A percentile compares a stretch with the other conserved stretches of the same genome.
These are phyloP conservation scores for Paramormyrops hopkinsi DNA, from an alignment of 2,797 vertebrate genomes.

Conservation along the genomic window DNA sequence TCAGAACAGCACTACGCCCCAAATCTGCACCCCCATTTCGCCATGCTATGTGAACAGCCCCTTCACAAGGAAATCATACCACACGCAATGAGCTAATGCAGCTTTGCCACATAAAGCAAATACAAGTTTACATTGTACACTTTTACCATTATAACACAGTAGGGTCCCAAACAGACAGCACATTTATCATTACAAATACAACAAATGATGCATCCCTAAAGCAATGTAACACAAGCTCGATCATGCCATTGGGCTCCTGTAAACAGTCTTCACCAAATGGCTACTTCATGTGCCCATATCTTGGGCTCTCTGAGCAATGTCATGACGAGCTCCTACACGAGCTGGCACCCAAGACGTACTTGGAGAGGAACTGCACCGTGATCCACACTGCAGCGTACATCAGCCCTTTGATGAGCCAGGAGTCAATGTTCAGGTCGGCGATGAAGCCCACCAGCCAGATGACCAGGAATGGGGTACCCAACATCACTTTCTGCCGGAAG, in stretches of 20 bases:
- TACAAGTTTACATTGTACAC: background rate
- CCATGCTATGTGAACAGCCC: background rate
- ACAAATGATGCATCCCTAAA: background rate
- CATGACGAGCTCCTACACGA: background rate
- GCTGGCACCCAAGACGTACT: conserved; percentile 65
- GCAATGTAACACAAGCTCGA: background rate
- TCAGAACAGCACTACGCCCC: background rate
- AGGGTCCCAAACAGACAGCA: background rate
- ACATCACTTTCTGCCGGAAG: conserved; percentile 97
- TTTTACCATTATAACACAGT: background rate
- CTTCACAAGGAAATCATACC: background rate
- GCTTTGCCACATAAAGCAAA: background rate
- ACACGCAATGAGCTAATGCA: background rate
- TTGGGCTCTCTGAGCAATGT: background rate
- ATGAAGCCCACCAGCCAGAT: conserved; percentile 98
- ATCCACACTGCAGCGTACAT: conserved; percentile 95
- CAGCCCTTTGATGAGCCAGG: conserved; percentile 92
- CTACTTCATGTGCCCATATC: background rate
- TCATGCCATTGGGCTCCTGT: background rate
- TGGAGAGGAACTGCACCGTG: conserved; percentile 92
- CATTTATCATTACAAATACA: background rate
- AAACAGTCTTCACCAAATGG: background rate
- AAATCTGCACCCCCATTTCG: background rate
- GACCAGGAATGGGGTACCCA: conserved; percentile 95
- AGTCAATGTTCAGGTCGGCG: conserved; percentile 93